phyloP scores from a whole-genome alignment of 2,113 vertebrate species.

The Pachyramphus minor region DNA sequence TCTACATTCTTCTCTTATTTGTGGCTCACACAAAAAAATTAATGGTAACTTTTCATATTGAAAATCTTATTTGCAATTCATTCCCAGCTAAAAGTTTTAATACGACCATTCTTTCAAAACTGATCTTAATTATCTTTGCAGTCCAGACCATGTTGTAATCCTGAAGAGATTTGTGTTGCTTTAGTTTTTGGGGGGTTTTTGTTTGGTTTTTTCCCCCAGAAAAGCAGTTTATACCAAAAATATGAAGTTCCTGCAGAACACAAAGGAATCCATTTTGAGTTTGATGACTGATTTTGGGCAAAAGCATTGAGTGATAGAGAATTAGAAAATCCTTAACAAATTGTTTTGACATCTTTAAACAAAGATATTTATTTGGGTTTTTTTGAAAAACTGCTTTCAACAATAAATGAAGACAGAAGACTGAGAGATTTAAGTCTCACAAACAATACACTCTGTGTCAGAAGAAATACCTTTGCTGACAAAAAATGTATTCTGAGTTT shows the following conservation, averaged over 20 bases:
- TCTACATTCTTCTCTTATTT: background rate
- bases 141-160: background rate
- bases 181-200: background rate
- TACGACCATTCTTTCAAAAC: background rate
- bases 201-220: background rate
- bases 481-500: conserved; percentile 3
- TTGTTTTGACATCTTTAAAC: conserved; percentile 14
- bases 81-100: background rate
- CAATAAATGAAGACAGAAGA: conserved; percentile 39
- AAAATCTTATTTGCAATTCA: background rate
- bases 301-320: background rate
- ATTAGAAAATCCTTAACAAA: background rate
- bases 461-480: conserved; percentile 28
- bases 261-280: background rate
- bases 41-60: background rate
- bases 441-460: background rate
- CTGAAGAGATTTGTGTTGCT: background rate
- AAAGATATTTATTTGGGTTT: background rate
- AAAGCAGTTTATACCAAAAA: background rate
- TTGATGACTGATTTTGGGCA: background rate
- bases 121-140: background rate
- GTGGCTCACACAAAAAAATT: background rate
- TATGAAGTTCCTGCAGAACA: background rate
- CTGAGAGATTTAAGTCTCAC: background rate
- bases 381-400: conserved; percentile 4